Conservation (phyloP, 2,797 vertebrate genomes). For the Manis crassicaudata region DNA sequence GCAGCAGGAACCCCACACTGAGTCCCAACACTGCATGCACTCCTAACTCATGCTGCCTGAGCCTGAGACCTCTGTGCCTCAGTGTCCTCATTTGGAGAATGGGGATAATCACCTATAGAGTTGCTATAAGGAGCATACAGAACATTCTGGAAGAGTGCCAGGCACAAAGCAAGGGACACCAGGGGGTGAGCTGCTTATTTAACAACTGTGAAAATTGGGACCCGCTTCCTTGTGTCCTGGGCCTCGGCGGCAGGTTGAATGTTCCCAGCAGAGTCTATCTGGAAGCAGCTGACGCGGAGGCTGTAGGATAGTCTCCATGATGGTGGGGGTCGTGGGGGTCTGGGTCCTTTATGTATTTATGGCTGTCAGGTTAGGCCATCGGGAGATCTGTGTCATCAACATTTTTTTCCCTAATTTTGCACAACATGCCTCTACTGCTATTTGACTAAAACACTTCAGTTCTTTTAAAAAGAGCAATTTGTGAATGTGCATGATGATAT, state of each 20-base stretch:
- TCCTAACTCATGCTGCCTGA: not conserved
- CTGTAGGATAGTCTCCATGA: accelerated
- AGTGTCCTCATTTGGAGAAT: not conserved
- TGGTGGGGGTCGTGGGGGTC: slow-evolving; percentile 63
- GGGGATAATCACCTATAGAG: too few relatives aligned
- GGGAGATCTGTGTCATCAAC: slow-evolving; percentile 60
- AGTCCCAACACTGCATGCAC: not conserved
- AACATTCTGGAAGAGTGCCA: accelerated
- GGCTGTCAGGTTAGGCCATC: slow-evolving; percentile 58
- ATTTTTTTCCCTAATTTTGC: not conserved
- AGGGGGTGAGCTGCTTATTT: accelerated
- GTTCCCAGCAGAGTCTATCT: accelerated
- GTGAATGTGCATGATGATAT: accelerated
- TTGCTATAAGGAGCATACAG: accelerated
- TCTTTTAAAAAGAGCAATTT: slow-evolving; percentile 24
- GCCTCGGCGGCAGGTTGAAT: accelerated
- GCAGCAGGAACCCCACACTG: not conserved
- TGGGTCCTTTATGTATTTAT: slow-evolving; percentile 54
- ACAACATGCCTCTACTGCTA: slow-evolving; percentile 54
- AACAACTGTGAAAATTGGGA: accelerated
- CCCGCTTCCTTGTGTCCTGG: accelerated
- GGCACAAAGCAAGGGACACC: not conserved
- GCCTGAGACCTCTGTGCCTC: not conserved
- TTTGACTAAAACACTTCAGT: slow-evolving; percentile 72
- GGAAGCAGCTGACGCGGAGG: not conserved